Percentiles rank a stretch among this genome's conserved stretches.
Conservation (phyloP, 2,797 vertebrate species). For the Enteromius trimaculatus region DNA sequence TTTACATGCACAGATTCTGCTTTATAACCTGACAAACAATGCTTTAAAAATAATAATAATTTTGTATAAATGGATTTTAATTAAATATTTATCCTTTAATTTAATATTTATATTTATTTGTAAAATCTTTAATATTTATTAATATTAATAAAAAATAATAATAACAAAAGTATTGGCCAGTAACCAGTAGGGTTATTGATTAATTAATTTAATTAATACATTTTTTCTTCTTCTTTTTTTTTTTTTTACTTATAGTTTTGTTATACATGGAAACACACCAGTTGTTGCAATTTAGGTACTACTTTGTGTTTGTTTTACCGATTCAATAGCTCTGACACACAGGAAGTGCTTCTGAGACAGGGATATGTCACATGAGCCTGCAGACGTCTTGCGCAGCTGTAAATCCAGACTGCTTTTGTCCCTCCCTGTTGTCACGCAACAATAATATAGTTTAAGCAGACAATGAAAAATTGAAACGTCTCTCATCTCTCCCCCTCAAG, state of each 20-base stretch:
- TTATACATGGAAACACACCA: neutral
- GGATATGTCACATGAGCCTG: constrained; percentile 5
- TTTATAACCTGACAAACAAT: neutral
- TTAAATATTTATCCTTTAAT: neutral
- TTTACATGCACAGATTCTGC: neutral
- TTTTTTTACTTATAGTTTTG: neutral
- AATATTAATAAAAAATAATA: too few species aligned
- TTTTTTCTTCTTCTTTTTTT: too few species aligned
- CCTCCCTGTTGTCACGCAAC: constrained; percentile 62
- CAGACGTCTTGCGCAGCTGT: constrained; percentile 1
- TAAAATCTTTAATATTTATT: neutral
- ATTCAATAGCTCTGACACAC: neutral
- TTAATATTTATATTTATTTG: neutral
- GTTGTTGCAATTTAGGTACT: neutral
- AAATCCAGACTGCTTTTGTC: constrained; percentile 23
- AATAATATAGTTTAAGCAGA: constrained; percentile 69
- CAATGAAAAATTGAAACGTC: constrained; percentile 77
- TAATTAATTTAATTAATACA: too few species aligned
- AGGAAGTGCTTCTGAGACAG: neutral
- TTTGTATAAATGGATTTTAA: too few species aligned
- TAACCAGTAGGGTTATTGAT: neutral
- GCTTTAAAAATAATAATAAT: neutral
- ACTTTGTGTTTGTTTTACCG: neutral
- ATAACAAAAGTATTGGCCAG: neutral
- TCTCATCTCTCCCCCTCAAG: constrained; percentile 67